Base-by-base conservation (phyloP, 2,888 invertebrate species). In the Aspidiotus rigidus region DNA sequence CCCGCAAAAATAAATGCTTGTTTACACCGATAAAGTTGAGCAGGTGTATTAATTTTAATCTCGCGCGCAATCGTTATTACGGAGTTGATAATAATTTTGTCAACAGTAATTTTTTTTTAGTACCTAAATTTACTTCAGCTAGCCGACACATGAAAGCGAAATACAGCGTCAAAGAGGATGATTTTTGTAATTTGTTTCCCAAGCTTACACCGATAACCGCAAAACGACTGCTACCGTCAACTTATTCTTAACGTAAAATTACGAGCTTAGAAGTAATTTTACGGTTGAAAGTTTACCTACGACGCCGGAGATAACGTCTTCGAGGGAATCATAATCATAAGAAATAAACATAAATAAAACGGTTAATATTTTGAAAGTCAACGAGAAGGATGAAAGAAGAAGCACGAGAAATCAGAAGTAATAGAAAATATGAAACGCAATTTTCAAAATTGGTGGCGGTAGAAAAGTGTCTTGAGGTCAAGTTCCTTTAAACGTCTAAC, bases 171-270 rank as follows among this genome's bases (percentile, higher is more conserved):
- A 49, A 49, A 49, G 6, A 49, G 10, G 49, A 49, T 49, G 49
- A 49, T 49, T 49, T 49, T n/a, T 49, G 49, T 49, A 49, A 49
- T 49, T 49, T 49, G 49, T 49, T 49, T 49, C n/a, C n/a, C 49
- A n/a, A 44, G 49, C 49, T 49, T 49, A 49, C 49, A n/a, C 49
- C 49, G 49, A 49, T 49, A 49, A 49, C 49, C 49, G 49, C n/a
- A 49, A 6, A 49, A 49, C n/a, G 49, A 49, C 49, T 49, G 10
- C 49, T 11, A 49, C 10, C 49, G 49, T 49, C n/a, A 49, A 49
- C 49, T 49, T 28, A 28, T 28, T 49, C 49, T 49, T 49, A 49
- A 49, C 49, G 49, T 49, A 49, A 49, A 49, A 49, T 49, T 49
- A 49, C 49, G 49, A 49, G 49, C 49, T 49, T 1, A n/a, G 49